A percentile compares a stretch with the other conserved stretches of the same genome.
Conservation (phyloP, 1,140 invertebrate genomes). For the Lasioglossum baleicum region DNA sequence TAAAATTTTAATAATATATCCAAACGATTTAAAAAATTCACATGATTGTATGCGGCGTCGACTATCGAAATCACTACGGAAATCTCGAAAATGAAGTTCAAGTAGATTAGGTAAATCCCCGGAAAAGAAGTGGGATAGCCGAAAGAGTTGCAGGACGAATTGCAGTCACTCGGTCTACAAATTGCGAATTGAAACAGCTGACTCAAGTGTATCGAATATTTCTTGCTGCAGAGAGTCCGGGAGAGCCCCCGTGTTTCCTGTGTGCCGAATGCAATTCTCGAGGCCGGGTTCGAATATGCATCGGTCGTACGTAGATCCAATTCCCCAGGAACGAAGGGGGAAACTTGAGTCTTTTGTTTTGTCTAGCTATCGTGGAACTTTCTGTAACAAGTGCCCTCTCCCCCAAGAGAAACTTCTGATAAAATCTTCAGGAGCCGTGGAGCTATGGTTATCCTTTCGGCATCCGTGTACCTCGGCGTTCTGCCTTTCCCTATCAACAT, state of each 20-base stretch:
- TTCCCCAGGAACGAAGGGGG: neutral
- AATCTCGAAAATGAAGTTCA: neutral
- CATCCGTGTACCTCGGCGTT: neutral
- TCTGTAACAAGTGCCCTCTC: slow-evolving; percentile 28
- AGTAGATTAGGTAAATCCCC: neutral
- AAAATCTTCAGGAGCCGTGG: slow-evolving; percentile 25
- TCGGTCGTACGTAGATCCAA: slow-evolving; percentile 23
- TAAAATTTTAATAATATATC: no score
- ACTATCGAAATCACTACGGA: neutral
- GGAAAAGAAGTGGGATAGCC: neutral
- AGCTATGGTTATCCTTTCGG: slow-evolving; percentile 22
- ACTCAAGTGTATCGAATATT: slow-evolving; percentile 22
- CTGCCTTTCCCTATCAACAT: slow-evolving; percentile 19
- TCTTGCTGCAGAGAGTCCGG: neutral
- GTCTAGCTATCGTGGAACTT: slow-evolving; percentile 15
- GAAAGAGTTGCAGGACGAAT: neutral
- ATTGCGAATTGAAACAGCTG: slow-evolving; percentile 22
- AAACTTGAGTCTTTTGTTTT: slow-evolving; percentile 37
- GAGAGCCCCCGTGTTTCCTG: neutral
- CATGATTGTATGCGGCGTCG: neutral
- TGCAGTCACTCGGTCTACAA: neutral
- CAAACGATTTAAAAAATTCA: no score
- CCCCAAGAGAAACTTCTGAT: slow-evolving; percentile 19
- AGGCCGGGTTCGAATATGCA: slow-evolving; percentile 39
- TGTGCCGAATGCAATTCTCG: slow-evolving; percentile 24